Percentiles rank a stretch among this genome's conserved stretches.
Evolutionary conservation across 2,888 invertebrate genomes (phyloP).

Genomic region (Melitaea athalia): DNA sequence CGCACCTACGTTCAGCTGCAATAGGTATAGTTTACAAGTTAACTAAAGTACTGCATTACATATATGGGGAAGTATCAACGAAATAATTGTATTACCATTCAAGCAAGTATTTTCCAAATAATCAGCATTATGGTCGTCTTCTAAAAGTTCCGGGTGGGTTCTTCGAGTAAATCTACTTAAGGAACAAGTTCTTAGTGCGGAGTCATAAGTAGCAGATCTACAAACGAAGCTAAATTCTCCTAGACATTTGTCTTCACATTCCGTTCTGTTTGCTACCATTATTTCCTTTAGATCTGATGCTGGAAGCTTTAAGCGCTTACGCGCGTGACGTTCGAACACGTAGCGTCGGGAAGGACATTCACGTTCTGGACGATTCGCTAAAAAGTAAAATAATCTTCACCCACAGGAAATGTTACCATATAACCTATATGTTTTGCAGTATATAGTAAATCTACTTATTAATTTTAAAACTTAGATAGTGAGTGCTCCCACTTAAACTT

Average conservation of each 20-base stretch:
- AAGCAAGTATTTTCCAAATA: slow-evolving; percentile 95
- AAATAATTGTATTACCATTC: slow-evolving; percentile 83
- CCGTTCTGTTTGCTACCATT: slow-evolving; percentile 91
- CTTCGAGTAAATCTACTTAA: slow-evolving; percentile 91
- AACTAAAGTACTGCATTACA: not conserved
- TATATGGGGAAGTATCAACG: not conserved
- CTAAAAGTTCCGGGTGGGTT: slow-evolving; percentile 91
- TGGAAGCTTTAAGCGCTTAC: slow-evolving; percentile 91
- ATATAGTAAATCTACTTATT: no score
- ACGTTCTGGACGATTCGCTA: slow-evolving; percentile 90
- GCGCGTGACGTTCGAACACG: slow-evolving; percentile 93
- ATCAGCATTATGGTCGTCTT: slow-evolving; percentile 93
- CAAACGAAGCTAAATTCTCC: slow-evolving; percentile 95
- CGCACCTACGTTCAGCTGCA: slow-evolving; percentile 91
- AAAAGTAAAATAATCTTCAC: slow-evolving; percentile 38
- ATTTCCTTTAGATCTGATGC: slow-evolving; percentile 92
- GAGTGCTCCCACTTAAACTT: no score
- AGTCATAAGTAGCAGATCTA: slow-evolving; percentile 92
- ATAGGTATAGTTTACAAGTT: slow-evolving; percentile 29
- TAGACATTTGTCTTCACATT: slow-evolving; percentile 94
- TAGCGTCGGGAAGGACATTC: slow-evolving; percentile 94
- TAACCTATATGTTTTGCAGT: no score
- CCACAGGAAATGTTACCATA: not conserved
- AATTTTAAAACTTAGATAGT: no score
- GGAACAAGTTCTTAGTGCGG: slow-evolving; percentile 89